These are phyloP conservation scores for Agonopterix alstromeriana DNA, from an alignment of 2,888 invertebrate species.

Conservation along the genomic window DNA sequence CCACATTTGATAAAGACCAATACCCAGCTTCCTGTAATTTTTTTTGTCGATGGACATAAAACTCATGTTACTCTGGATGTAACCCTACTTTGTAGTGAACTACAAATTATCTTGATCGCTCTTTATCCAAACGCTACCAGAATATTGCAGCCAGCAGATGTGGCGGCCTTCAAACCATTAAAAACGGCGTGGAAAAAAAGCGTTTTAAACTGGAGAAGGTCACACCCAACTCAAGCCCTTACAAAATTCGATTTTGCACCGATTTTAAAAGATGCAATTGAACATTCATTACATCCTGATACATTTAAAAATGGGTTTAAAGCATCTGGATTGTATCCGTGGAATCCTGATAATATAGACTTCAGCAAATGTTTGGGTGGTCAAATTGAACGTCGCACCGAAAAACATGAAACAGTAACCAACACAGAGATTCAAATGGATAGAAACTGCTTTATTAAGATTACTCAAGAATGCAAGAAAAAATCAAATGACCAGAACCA, in stretches of 20 bases:
- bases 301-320: constrained; percentile 18
- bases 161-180: constrained; percentile 18
- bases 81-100: constrained; percentile 15
- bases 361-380: constrained; percentile 9
- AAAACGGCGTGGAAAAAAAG: constrained; percentile 17
- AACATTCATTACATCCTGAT: constrained; percentile 7
- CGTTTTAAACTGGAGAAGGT: constrained; percentile 16
- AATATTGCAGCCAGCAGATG: constrained; percentile 20
- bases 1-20: constrained; percentile 21
- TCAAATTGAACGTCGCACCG: no score
- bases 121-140: constrained; percentile 19
- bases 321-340: constrained; percentile 13
- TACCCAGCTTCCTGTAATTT: constrained; percentile 28
- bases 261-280: constrained; percentile 13
- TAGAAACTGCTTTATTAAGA: no score
- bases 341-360: constrained; percentile 14
- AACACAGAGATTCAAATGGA: no score
- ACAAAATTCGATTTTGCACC: constrained; percentile 17
- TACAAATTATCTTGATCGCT: constrained; percentile 14
- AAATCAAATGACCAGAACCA: no score
- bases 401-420: no score
- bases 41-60: constrained; percentile 32
- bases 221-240: constrained; percentile 9
- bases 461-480: no score
- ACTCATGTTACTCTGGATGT: constrained; percentile 7